phyloP scores from a whole-genome alignment of 2,797 vertebrate genomes.

The Vipera latastei region DNA sequence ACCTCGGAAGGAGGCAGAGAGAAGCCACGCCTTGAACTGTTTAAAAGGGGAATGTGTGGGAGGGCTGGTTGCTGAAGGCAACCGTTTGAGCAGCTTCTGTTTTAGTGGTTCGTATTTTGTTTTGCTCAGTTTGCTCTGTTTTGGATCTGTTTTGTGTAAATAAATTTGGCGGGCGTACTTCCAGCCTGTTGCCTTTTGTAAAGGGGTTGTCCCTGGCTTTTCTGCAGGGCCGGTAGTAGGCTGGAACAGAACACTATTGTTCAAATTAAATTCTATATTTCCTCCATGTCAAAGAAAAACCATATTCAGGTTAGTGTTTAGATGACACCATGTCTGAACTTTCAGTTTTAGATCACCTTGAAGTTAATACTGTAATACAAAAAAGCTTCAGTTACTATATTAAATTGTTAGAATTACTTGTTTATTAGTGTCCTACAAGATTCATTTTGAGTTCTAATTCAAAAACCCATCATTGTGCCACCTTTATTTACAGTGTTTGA shows the following conservation, averaged over 20 bases:
- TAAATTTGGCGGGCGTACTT: no score
- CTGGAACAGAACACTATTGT: not conserved
- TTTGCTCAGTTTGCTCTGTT: no score
- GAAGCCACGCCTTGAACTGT: no score
- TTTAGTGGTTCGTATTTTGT: no score
- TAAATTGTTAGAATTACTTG: conserved; percentile 39
- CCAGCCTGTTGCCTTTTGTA: no score
- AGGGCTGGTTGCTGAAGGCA: no score
- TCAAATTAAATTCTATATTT: conserved; percentile 26
- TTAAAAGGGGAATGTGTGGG: no score
- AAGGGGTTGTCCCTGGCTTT: no score
- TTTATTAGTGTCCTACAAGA: conserved; percentile 34
- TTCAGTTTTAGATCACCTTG: conserved; percentile 6
- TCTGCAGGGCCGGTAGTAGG: no score
- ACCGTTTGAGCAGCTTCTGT: no score
- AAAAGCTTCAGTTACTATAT: conserved; percentile 36
- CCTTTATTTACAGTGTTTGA: conserved; percentile 30
- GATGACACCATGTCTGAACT: not conserved
- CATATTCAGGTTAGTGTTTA: not conserved
- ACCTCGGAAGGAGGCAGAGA: no score
- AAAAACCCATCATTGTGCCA: conserved; percentile 6
- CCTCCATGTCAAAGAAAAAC: not conserved
- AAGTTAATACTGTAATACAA: conserved; percentile 14
- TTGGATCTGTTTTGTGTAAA: no score
- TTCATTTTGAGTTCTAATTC: conserved; percentile 34